Percentiles rank a stretch among this genome's conserved stretches.
These are phyloP conservation scores for Anneissia japonica DNA, from an alignment of 35 echinoderm and acorn worm genomes.

Conservation along the genomic window DNA sequence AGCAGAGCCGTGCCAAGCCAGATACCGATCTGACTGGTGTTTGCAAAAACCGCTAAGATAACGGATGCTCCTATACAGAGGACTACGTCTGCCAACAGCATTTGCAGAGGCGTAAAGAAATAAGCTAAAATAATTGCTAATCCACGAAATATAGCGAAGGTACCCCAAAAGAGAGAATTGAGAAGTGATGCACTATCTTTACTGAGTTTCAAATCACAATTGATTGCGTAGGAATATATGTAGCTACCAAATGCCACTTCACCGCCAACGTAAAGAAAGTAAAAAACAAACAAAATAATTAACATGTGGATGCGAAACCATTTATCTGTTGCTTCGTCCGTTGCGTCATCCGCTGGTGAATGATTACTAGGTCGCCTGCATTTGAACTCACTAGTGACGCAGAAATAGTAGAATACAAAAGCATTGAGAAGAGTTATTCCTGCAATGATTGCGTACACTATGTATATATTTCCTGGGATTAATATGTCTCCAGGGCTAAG, in stretches of 20 bases:
- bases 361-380: neutral
- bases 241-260: conserved; percentile 77
- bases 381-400: conserved; percentile 14
- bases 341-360: neutral
- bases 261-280: conserved; percentile 71
- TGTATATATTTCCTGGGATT: neutral
- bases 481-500: neutral
- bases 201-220: neutral
- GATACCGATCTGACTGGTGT: conserved; percentile 15
- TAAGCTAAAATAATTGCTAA: conserved; percentile 71
- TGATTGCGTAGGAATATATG: conserved; percentile 51
- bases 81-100: conserved; percentile 55
- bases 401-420: conserved; percentile 67
- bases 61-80: conserved; percentile 32
- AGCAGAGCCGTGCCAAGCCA: conserved; percentile 62
- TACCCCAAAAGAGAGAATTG: conserved; percentile 72
- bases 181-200: conserved; percentile 33
- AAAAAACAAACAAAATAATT: conserved; percentile 60
- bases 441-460: neutral
- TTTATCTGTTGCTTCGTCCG: neutral
- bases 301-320: conserved; percentile 42
- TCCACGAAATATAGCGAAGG: conserved; percentile 64
- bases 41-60: conserved; percentile 15
- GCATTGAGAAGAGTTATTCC: neutral
- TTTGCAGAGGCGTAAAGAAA: conserved; percentile 37